These are phyloP conservation scores for Himalopsyche anomala DNA, from an alignment of 2,888 invertebrate species.

Conservation along the genomic window DNA sequence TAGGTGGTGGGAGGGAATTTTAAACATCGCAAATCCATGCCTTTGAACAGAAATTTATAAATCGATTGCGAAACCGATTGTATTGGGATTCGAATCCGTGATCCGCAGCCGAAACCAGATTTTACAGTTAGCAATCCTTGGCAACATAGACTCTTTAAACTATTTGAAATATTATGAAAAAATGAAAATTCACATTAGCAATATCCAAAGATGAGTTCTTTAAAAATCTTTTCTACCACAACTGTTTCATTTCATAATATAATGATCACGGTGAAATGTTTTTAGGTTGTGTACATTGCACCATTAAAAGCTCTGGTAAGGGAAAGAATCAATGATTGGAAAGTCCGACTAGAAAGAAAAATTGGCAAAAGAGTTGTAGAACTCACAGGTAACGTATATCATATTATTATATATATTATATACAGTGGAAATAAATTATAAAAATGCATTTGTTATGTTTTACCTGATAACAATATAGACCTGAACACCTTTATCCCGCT, in stretches of 20 bases:
- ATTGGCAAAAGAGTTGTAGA: slow-evolving; percentile 93
- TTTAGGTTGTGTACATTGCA: slow-evolving; percentile 96
- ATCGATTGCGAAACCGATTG: too few relatives aligned
- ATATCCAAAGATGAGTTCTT: too few relatives aligned
- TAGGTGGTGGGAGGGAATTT: too few relatives aligned
- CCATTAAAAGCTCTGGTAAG: slow-evolving; percentile 98
- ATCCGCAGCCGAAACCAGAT: too few relatives aligned
- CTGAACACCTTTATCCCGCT: background rate
- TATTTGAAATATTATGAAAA: background rate
- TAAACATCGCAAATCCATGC: too few relatives aligned
- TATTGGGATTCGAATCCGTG: too few relatives aligned
- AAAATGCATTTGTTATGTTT: too few relatives aligned
- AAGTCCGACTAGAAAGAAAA: slow-evolving; percentile 83
- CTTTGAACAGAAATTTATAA: too few relatives aligned
- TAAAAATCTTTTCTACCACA: too few relatives aligned
- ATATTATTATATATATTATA: background rate
- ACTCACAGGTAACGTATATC: slow-evolving; percentile 88
- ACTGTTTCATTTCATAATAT: background rate
- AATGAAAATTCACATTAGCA: background rate
- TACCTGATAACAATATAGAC: too few relatives aligned
- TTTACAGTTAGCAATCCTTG: too few relatives aligned
- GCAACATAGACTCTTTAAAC: background rate
- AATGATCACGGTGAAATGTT: slow-evolving; percentile 59
- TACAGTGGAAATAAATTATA: too few relatives aligned
- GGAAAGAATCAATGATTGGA: slow-evolving; percentile 98